phyloP scores from a whole-genome alignment of 2,888 invertebrate genomes.

The Suillia variegata region DNA sequence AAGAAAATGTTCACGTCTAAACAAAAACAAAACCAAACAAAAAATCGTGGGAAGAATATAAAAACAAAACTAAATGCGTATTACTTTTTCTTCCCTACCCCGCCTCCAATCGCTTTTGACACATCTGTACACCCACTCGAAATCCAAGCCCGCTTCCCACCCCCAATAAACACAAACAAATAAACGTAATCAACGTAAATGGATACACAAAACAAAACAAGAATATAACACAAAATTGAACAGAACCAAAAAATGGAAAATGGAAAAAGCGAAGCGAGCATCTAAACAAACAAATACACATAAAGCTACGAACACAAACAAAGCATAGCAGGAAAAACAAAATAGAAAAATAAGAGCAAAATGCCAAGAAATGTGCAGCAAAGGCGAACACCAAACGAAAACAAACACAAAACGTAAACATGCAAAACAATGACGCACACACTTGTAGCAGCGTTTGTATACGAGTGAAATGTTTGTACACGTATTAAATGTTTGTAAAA shows the following conservation, averaged over 20 bases:
- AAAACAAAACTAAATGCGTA: slow-evolving; percentile 41
- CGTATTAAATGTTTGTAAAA: background rate
- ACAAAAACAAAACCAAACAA: background rate
- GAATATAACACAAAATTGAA: background rate
- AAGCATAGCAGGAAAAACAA: slow-evolving; percentile 18
- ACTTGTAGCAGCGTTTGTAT: slow-evolving; percentile 43
- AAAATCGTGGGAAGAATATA: background rate
- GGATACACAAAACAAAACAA: slow-evolving; percentile 23
- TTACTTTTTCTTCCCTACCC: slow-evolving; percentile 26
- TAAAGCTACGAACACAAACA: slow-evolving; percentile 17
- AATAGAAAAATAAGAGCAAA: slow-evolving; percentile 38
- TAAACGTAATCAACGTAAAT: slow-evolving; percentile 27
- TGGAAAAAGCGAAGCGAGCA: background rate
- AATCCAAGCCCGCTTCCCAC: too few species aligned
- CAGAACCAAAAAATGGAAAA: slow-evolving; percentile 33
- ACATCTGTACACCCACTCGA: background rate
- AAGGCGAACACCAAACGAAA: slow-evolving; percentile 36
- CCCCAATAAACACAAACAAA: slow-evolving; percentile 13
- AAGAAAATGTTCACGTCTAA: too few species aligned
- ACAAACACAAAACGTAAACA: slow-evolving; percentile 50
- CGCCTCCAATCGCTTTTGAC: too few species aligned
- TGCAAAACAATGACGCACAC: slow-evolving; percentile 53
- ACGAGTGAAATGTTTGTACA: slow-evolving; percentile 13
- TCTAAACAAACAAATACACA: slow-evolving; percentile 20
- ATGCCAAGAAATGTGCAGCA: too few species aligned